These are phyloP conservation scores for Synaphobranchus kaupii DNA, from an alignment of 2,797 vertebrate genomes.

Conservation along the genomic window DNA sequence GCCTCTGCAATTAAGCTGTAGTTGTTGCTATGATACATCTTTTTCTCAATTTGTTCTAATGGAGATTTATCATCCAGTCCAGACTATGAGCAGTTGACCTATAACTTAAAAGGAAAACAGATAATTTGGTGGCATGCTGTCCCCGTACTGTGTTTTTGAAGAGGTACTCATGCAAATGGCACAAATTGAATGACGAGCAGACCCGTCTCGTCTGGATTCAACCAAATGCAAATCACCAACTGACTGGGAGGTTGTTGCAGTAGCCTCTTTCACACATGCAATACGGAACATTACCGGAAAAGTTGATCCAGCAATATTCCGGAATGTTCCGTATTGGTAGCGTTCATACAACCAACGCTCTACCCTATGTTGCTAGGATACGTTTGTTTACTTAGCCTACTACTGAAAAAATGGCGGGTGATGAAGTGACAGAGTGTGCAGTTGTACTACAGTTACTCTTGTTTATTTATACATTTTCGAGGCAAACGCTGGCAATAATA, in stretches of 20 bases:
- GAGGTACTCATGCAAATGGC: background rate
- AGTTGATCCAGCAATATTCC: no score
- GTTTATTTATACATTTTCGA: no score
- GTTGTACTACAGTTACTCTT: no score
- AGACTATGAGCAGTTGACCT: background rate
- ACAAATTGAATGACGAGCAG: background rate
- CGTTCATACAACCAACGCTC: no score
- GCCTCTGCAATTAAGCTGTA: background rate
- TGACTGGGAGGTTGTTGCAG: background rate
- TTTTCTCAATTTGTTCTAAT: background rate
- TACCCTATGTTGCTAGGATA: no score
- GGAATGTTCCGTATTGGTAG: no score
- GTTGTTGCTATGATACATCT: background rate
- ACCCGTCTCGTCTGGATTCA: background rate
- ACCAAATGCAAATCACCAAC: background rate
- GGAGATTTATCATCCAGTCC: background rate
- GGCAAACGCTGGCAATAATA: no score
- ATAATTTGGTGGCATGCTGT: background rate
- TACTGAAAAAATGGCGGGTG: no score
- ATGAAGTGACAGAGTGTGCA: no score
- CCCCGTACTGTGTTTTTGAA: background rate
- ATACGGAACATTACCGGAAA: no score
- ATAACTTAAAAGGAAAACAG: background rate
- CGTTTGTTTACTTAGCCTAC: no score
- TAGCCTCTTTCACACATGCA: no score